These are phyloP conservation scores for Labeo rohita DNA, from an alignment of 2,113 vertebrate genomes.

Conservation along the genomic window DNA sequence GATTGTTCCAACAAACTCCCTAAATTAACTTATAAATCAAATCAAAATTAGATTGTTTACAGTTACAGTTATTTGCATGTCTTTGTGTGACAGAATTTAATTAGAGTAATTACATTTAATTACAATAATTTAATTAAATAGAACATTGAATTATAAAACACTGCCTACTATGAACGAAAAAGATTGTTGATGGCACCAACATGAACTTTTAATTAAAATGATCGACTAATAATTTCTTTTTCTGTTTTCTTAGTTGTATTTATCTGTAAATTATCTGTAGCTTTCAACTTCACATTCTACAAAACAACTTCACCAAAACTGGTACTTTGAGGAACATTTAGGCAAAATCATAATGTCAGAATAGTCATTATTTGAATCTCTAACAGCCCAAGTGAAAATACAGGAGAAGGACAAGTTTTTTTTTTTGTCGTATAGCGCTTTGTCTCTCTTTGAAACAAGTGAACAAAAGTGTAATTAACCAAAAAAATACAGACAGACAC, in stretches of 20 bases:
- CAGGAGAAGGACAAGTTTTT: not conserved
- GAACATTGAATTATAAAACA: not conserved
- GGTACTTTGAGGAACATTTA: not conserved
- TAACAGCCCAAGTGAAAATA: constrained; percentile 9
- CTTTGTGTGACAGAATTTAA: not conserved
- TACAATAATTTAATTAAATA: no score
- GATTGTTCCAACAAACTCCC: no score
- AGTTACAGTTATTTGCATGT: not conserved
- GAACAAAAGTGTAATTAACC: not conserved
- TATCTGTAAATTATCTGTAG: no score
- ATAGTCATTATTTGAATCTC: not conserved
- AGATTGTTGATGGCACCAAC: not conserved
- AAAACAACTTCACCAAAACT: not conserved
- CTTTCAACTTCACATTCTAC: not conserved
- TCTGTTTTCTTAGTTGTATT: no score
- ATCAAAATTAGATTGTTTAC: not conserved
- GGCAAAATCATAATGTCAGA: not conserved
- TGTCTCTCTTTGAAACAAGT: not conserved
- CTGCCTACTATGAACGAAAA: no score
- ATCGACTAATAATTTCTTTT: no score
- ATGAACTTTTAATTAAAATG: not conserved
- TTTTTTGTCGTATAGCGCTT: not conserved
- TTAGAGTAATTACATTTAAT: not conserved
- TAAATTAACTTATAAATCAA: not conserved
- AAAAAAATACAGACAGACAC: not conserved